Evolutionary conservation across 2,113 vertebrate genomes (phyloP).

Genomic region (Sinocyclocheilus anshuiensis): DNA sequence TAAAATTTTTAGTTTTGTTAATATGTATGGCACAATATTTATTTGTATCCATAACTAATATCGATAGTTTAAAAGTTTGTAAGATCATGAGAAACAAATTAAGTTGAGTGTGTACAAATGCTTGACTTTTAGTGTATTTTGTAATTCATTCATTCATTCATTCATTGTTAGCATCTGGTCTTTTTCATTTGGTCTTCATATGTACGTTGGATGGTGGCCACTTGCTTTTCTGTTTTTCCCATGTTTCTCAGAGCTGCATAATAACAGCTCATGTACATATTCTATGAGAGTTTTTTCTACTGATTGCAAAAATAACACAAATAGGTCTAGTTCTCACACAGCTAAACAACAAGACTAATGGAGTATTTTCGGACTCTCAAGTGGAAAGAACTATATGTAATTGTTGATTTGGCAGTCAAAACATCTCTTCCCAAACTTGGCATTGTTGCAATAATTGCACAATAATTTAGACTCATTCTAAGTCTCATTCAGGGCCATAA

Average conservation of each 20-base stretch:
- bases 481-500: not conserved
- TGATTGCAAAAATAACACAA: slow-evolving; percentile 1
- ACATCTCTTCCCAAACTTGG: not conserved
- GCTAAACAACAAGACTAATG: not conserved
- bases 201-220: not conserved
- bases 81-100: no score
- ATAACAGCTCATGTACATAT: not conserved
- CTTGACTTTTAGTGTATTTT: no score
- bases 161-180: no score
- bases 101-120: no score
- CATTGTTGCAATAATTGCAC: not conserved
- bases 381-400: not conserved
- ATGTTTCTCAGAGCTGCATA: not conserved
- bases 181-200: no score
- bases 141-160: no score
- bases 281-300: not conserved
- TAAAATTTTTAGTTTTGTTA: no score
- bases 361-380: slow-evolving; percentile 7
- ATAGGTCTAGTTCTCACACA: not conserved
- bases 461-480: slow-evolving; percentile 9
- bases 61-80: no score
- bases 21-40: no score
- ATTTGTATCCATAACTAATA: no score
- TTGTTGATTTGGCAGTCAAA: not conserved
- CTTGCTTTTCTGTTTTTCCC: not conserved